Conservation (phyloP, 2,113 vertebrate genomes). For the Cavia porcellus region DNA sequence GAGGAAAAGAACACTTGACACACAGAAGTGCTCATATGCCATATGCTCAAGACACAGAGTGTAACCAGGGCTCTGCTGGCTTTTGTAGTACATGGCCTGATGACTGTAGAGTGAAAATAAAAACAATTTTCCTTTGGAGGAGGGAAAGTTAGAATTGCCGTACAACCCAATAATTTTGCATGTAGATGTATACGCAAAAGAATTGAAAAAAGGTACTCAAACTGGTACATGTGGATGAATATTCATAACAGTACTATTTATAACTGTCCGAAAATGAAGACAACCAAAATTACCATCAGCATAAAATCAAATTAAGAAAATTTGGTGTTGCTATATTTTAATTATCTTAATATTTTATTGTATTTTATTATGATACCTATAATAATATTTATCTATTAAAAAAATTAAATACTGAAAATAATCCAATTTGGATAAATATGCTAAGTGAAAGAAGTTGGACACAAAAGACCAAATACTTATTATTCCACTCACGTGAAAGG, state of each 20-base stretch:
- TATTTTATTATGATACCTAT: background rate
- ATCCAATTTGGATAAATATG: background rate
- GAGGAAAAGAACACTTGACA: background rate
- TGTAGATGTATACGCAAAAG: background rate
- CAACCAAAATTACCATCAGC: background rate
- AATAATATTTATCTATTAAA: background rate
- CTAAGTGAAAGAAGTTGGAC: background rate
- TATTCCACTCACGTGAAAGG: background rate
- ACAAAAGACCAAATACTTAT: background rate
- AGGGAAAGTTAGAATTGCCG: background rate
- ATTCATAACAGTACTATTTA: background rate
- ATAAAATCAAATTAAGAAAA: background rate
- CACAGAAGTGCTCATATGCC: background rate
- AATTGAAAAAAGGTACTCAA: background rate
- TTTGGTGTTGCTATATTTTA: background rate
- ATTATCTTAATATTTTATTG: background rate
- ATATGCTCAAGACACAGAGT: background rate
- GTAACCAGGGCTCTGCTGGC: background rate
- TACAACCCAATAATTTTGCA: background rate
- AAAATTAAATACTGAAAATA: background rate
- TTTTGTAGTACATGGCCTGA: background rate
- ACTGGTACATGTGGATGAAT: background rate
- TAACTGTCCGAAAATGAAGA: background rate
- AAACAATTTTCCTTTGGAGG: background rate
- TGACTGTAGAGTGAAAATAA: background rate